Evolutionary conservation across 2,113 vertebrate genomes (phyloP).

Genomic region (Mobula hypostoma): DNA sequence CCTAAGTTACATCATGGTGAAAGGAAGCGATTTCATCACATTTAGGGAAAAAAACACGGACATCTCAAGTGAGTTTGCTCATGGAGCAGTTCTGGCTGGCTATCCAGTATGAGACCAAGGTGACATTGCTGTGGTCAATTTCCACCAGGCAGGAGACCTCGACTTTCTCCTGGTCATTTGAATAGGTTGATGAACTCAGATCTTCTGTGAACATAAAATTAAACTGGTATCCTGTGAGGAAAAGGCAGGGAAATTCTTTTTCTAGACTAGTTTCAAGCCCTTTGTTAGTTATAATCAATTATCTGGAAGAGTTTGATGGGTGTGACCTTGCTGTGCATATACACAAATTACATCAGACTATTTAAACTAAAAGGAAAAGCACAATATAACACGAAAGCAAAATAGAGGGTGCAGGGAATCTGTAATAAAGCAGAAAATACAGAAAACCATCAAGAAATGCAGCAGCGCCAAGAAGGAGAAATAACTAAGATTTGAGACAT

Average conservation of each 20-base stretch:
- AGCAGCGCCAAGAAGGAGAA: no score
- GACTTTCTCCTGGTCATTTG: not conserved
- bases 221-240: not conserved
- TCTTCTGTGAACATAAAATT: not conserved
- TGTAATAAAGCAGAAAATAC: no score
- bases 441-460: no score
- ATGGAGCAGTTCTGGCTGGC: not conserved
- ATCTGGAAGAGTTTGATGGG: not conserved
- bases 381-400: not conserved
- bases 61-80: not conserved
- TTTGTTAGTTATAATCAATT: not conserved
- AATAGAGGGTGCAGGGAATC: no score
- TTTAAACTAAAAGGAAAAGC: not conserved
- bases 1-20: not conserved
- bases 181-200: not conserved
- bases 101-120: not conserved
- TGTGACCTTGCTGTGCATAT: not conserved
- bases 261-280: not conserved
- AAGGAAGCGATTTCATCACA: not conserved
- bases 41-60: not conserved
- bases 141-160: not conserved
- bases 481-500: no score
- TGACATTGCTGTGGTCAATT: not conserved
- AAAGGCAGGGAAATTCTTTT: not conserved
- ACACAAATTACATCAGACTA: not conserved